Evolutionary conservation across 1,140 invertebrate genomes (phyloP).

Genomic region (Aleiodes sp.): DNA sequence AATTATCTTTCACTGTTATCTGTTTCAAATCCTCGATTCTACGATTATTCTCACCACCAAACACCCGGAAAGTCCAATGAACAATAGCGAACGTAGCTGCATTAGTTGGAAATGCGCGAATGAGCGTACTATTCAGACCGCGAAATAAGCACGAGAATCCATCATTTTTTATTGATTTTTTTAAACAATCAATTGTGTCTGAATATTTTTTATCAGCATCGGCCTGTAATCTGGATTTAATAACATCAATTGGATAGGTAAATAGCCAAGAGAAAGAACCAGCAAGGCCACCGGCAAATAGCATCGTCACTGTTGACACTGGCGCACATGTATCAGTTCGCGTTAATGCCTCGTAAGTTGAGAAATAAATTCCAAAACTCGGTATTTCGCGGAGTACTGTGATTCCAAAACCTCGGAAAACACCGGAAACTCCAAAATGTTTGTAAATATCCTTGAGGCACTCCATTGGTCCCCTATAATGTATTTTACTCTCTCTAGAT

Average conservation of each 20-base stretch:
- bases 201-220: constrained; percentile 72
- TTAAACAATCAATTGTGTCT: constrained; percentile 77
- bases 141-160: constrained; percentile 75
- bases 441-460: constrained; percentile 74
- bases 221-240: constrained; percentile 89
- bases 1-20: not conserved
- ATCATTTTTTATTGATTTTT: constrained; percentile 74
- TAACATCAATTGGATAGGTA: constrained; percentile 87
- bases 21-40: no score
- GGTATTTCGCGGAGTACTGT: constrained; percentile 82
- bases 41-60: constrained; percentile 31
- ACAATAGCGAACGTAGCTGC: constrained; percentile 90
- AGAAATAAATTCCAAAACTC: constrained; percentile 77
- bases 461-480: constrained; percentile 67
- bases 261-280: constrained; percentile 86
- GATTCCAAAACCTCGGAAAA: constrained; percentile 79
- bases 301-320: constrained; percentile 69
- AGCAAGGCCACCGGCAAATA: constrained; percentile 83
- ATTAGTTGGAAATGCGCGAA: constrained; percentile 92
- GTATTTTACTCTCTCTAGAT: constrained; percentile 48
- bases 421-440: constrained; percentile 72
- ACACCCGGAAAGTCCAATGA: constrained; percentile 73
- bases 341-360: constrained; percentile 56
- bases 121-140: constrained; percentile 79
- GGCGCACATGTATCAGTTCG: constrained; percentile 26